These are phyloP conservation scores for Pipistrellus kuhlii DNA, from an alignment of 2,797 vertebrate species.

Conservation along the genomic window DNA sequence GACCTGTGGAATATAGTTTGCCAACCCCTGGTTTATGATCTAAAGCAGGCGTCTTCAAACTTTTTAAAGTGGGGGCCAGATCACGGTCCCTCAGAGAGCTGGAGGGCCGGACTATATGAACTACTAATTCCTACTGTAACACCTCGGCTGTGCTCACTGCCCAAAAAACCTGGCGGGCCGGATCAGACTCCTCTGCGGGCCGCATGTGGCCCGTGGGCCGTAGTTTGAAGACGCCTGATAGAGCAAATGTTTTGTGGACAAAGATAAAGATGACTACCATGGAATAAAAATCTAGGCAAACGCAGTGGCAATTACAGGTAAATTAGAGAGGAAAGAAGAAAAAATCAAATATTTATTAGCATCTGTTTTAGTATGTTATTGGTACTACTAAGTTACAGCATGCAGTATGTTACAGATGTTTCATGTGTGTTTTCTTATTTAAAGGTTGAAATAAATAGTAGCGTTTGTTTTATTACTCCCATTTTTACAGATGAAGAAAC, in stretches of 20 bases:
- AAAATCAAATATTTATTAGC: not conserved
- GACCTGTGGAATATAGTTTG: no score
- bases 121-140: no score
- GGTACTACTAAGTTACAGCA: not conserved
- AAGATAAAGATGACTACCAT: not conserved
- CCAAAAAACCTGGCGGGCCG: no score
- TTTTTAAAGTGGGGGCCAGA: no score
- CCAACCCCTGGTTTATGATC: not conserved
- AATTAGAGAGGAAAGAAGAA: constrained; percentile 3
- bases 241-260: constrained; percentile 46
- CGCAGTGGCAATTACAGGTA: not conserved
- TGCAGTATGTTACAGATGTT: not conserved
- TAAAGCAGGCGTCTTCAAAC: no score
- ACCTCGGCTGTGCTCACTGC: no score
- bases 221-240: no score
- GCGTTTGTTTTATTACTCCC: not conserved
- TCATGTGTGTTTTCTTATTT: not conserved
- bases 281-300: not conserved
- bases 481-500: not conserved
- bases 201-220: no score
- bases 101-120: no score
- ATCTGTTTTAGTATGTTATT: not conserved
- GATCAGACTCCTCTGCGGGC: no score
- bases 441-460: constrained; percentile 32
- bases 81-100: no score